Percentiles rank a stretch among this genome's conserved stretches.
These are phyloP conservation scores for Paralichthys olivaceus DNA, from an alignment of 2,113 vertebrate species.

Conservation along the genomic window DNA sequence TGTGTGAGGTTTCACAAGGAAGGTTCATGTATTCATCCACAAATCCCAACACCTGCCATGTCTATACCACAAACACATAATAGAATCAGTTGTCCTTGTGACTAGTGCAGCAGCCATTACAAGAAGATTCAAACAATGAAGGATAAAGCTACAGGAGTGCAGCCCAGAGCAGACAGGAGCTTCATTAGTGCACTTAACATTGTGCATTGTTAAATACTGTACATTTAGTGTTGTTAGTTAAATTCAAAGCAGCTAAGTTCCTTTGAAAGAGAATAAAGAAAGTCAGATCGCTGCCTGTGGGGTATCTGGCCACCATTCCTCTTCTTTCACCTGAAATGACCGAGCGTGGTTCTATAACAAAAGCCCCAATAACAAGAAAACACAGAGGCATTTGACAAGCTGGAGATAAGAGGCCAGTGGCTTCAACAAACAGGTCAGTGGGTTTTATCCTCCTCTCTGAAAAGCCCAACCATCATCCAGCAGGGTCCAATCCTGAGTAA, in stretches of 20 bases:
- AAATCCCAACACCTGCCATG: not conserved
- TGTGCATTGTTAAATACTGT: not conserved
- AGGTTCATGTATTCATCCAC: not conserved
- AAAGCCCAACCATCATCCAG: slow-evolving; percentile 1
- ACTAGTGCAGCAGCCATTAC: not conserved
- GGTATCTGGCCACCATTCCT: not conserved
- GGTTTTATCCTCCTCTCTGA: not conserved
- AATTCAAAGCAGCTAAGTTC: not conserved
- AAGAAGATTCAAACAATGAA: not conserved
- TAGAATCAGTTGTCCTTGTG: not conserved
- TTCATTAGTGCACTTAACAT: not conserved
- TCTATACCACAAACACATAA: not conserved
- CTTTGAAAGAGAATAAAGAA: not conserved
- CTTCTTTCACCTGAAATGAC: not conserved
- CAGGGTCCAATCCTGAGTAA: not conserved
- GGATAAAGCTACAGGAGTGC: not conserved
- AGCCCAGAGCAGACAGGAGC: not conserved
- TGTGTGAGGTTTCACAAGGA: not conserved
- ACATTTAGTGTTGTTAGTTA: not conserved
- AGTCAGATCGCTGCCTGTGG: not conserved
- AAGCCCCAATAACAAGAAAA: not conserved
- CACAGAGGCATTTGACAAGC: not conserved
- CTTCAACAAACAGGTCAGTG: slow-evolving; percentile 1
- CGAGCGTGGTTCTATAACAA: not conserved
- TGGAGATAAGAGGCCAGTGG: not conserved